Evolutionary conservation across 2,113 vertebrate genomes (phyloP).

Genomic region (Corythaeola cristata): DNA sequence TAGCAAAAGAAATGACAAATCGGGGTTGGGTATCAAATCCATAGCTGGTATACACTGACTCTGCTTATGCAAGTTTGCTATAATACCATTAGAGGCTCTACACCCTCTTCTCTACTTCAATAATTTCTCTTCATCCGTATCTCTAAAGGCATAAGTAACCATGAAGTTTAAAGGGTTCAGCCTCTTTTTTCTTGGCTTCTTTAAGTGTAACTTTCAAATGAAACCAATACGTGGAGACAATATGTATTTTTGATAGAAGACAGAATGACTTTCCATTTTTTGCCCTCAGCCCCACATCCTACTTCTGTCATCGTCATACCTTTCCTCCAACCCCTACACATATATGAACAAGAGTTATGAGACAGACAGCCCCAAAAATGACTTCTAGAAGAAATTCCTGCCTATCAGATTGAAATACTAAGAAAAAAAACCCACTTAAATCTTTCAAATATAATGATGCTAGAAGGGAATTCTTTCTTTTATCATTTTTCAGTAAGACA

Average conservation of each 20-base stretch:
- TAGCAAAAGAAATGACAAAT: neutral
- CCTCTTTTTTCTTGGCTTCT: neutral
- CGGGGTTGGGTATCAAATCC: neutral
- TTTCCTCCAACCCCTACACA: fast-evolving
- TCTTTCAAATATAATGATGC: neutral
- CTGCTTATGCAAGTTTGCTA: neutral
- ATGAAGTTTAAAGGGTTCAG: neutral
- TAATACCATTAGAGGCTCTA: neutral
- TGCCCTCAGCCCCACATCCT: neutral
- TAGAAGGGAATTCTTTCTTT: neutral
- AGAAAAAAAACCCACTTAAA: neutral
- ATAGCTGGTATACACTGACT: neutral
- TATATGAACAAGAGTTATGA: neutral
- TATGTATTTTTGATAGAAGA: neutral
- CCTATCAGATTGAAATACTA: neutral
- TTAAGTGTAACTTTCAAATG: neutral
- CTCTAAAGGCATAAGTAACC: neutral
- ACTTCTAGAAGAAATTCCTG: neutral
- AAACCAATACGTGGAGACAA: neutral
- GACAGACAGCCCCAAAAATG: neutral
- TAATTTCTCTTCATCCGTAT: neutral
- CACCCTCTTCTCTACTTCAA: neutral
- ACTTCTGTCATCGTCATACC: neutral
- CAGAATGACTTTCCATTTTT: neutral
- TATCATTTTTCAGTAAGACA: neutral